A percentile compares a stretch with the other conserved stretches of the same genome.
These are phyloP conservation scores for Pammene fasciana DNA, from an alignment of 2,888 invertebrate genomes.

Conservation along the genomic window DNA sequence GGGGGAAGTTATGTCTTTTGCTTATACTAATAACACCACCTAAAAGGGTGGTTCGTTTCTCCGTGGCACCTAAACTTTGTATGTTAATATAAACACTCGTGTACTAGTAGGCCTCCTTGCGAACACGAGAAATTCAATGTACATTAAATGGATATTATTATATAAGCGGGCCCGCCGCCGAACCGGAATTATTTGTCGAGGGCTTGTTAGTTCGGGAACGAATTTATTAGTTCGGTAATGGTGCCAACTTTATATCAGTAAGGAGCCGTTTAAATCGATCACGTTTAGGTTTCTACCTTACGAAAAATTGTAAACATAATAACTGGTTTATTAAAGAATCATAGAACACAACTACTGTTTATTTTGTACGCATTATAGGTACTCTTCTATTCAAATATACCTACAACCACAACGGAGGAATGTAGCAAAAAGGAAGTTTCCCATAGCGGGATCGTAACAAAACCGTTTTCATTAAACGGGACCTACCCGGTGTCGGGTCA, in stretches of 20 bases:
- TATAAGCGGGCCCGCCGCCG: conserved; percentile 54
- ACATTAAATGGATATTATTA: conserved; percentile 67
- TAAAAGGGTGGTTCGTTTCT: conserved; percentile 72
- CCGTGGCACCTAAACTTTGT: conserved; percentile 72
- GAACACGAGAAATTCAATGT: conserved; percentile 71
- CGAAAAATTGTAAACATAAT: too few species aligned
- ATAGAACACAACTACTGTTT: background rate
- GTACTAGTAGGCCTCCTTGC: conserved; percentile 70
- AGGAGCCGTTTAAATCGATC: background rate
- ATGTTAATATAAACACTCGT: conserved; percentile 79
- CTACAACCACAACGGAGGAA: conserved; percentile 14
- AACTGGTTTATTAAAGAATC: too few species aligned
- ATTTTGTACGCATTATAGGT: background rate
- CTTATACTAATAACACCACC: conserved; percentile 79
- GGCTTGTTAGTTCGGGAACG: conserved; percentile 45
- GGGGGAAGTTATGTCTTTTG: conserved; percentile 76
- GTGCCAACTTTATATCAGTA: conserved; percentile 1
- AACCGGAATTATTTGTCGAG: conserved; percentile 62
- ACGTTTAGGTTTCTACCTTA: background rate
- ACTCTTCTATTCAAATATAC: background rate
- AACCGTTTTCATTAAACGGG: conserved; percentile 41
- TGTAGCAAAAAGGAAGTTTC: conserved; percentile 33
- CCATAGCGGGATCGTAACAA: conserved; percentile 33
- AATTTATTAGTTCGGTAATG: conserved; percentile 18
- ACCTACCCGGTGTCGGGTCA: conserved; percentile 35